These are phyloP conservation scores for Aleiodes sp. DNA, from an alignment of 1,140 invertebrate species.

Conservation along the genomic window DNA sequence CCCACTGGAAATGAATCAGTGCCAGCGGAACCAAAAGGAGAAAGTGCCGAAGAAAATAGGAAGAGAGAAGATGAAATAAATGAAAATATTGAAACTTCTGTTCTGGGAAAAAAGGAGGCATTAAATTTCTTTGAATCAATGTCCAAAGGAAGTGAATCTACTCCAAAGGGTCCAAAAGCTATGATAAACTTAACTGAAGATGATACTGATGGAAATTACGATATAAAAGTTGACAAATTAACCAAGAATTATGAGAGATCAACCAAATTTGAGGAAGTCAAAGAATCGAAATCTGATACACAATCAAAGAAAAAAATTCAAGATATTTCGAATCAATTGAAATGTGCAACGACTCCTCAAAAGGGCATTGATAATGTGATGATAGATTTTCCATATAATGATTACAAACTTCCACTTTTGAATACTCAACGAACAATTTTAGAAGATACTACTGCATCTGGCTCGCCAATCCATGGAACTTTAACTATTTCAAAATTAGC, in stretches of 20 bases:
- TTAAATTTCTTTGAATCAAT: slow-evolving; percentile 71
- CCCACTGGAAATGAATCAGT: slow-evolving; percentile 16
- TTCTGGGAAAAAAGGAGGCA: slow-evolving; percentile 65
- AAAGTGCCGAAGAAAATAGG: slow-evolving; percentile 33
- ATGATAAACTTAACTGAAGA: slow-evolving; percentile 58
- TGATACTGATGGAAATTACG: slow-evolving; percentile 48
- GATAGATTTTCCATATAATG: slow-evolving; percentile 61
- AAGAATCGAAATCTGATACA: slow-evolving; percentile 41
- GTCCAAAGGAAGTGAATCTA: slow-evolving; percentile 60
- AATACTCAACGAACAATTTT: slow-evolving; percentile 54
- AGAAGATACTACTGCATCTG: slow-evolving; percentile 56
- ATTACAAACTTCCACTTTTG: slow-evolving; percentile 52
- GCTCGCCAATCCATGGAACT: slow-evolving; percentile 54
- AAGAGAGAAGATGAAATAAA: slow-evolving; percentile 47
- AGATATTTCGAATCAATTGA: slow-evolving; percentile 58
- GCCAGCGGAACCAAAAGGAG: slow-evolving; percentile 39
- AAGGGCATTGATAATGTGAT: slow-evolving; percentile 60
- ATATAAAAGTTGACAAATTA: slow-evolving; percentile 60
- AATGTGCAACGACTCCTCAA: slow-evolving; percentile 43
- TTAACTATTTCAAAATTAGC: slow-evolving; percentile 55
- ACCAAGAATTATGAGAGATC: slow-evolving; percentile 61
- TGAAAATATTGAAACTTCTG: slow-evolving; percentile 63
- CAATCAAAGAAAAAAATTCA: slow-evolving; percentile 54
- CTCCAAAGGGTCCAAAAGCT: slow-evolving; percentile 53
- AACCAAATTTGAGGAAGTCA: slow-evolving; percentile 55